Evolutionary conservation across 2,797 vertebrate species (phyloP), one percentile per base, ranked within the genome.

Genomic region (Erethizon dorsatum): DNA sequence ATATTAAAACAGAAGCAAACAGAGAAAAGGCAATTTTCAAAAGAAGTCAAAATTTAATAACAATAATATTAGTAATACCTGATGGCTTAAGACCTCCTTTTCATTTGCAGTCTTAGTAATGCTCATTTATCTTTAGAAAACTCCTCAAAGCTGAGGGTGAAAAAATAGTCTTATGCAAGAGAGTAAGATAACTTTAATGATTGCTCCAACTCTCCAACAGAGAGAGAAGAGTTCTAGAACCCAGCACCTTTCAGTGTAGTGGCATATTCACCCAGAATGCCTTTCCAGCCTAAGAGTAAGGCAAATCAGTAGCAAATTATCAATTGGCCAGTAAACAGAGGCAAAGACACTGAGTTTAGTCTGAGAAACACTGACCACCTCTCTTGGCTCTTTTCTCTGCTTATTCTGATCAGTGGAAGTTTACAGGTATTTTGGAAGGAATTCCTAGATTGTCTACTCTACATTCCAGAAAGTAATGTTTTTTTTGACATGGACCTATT

Each of bases 21-120:
- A 59, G 57, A 17, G 52, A 57, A 96, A 90, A 94, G n/a, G 41
- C 41, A 96, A 93, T 95, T 97, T 95, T 71, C 41, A 59, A 94
- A 91, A 92, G 54, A 85, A 95, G 41, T 91, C 26, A 52, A 67
- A 93, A 94, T 82, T 79, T 83, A 93, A 89, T 67, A 94, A 85
- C 28, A 77, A 82, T 28, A 77, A 91, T 83, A 63, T 28, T 90
- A 59, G 82, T 69, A 57, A 75, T 28, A 78, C 31, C 10, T 91
- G 41, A 90, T 89, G 59, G 22, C 12, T 90, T 86, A 84, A 26
- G 41, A 67, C 73, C 24, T 93, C 63, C 31, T 90, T 93, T 96
- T 82, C 69, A 91, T 82, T 80, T 88, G 18, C 28, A 50, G 65
- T 73, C 69, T 91, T 86, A 17, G 41, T 84, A 97, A 91, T 84